phyloP scores from a whole-genome alignment of 2,797 vertebrate genomes.

The Microcaecilia unicolor region DNA sequence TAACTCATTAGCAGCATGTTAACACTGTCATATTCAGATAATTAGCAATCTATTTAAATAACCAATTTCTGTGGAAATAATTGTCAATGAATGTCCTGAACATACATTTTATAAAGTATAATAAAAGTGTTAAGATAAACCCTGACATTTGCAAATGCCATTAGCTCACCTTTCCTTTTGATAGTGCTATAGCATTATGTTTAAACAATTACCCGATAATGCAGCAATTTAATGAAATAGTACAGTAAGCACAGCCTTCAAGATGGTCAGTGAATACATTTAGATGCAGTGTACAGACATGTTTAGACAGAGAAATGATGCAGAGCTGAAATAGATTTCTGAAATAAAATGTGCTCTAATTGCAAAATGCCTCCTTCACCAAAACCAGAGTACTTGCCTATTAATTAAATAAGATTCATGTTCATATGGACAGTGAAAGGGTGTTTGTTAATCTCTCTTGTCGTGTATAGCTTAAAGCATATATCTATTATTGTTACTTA shows the following conservation, averaged over 20 bases:
- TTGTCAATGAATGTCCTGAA: conserved; percentile 65
- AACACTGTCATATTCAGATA: conserved; percentile 66
- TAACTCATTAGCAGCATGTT: conserved; percentile 57
- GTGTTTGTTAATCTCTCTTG: background rate
- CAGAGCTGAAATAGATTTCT: background rate
- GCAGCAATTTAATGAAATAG: conserved; percentile 56
- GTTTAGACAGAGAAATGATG: conserved; percentile 23
- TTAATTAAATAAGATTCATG: no score
- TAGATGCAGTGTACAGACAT: conserved; percentile 21
- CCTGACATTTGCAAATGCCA: conserved; percentile 83
- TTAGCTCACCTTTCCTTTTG: conserved; percentile 76
- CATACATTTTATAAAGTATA: conserved; percentile 74
- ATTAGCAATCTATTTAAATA: conserved; percentile 75
- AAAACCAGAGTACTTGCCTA: background rate
- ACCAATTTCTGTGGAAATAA: conserved; percentile 71
- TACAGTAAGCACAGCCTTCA: conserved; percentile 47
- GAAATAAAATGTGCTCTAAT: conserved; percentile 1
- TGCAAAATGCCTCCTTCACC: background rate
- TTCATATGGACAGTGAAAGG: background rate
- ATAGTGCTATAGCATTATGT: conserved; percentile 69
- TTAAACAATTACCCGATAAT: conserved; percentile 75
- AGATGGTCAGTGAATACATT: conserved; percentile 39
- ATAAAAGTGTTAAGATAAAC: conserved; percentile 80
- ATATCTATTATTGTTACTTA: no score
- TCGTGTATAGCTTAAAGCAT: no score